Evolutionary conservation across 2,888 invertebrate genomes (phyloP).

Genomic region (Nomada goodeniana): DNA sequence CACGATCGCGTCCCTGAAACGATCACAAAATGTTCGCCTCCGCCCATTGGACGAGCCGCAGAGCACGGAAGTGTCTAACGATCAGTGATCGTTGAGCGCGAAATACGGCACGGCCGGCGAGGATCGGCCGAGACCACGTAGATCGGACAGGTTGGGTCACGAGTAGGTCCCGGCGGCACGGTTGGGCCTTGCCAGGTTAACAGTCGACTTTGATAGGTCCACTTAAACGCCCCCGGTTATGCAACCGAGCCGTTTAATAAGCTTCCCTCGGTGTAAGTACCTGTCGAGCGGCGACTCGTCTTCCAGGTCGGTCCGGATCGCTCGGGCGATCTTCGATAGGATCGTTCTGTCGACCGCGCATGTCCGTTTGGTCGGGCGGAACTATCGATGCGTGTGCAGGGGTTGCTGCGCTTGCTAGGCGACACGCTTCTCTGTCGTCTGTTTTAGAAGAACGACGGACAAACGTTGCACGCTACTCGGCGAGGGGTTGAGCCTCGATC

Average conservation of each 20-base stretch:
- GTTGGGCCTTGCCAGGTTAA: constrained; percentile 67
- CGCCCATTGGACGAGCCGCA: constrained; percentile 32
- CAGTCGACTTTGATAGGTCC: constrained; percentile 72
- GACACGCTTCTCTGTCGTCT: too few species aligned
- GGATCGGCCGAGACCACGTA: constrained; percentile 66
- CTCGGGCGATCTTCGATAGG: constrained; percentile 42
- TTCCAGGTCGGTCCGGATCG: constrained; percentile 51
- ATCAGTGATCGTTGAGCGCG: constrained; percentile 74
- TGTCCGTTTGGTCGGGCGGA: constrained; percentile 6
- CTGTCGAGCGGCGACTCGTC: constrained; percentile 67
- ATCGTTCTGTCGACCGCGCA: constrained; percentile 59
- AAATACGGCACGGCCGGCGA: constrained; percentile 72
- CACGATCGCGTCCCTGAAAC: background rate
- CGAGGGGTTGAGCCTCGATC: constrained; percentile 2
- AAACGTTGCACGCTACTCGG: too few species aligned
- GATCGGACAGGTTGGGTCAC: constrained; percentile 82
- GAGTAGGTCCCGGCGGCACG: constrained; percentile 71
- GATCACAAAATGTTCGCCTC: constrained; percentile 39
- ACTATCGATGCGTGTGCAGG: constrained; percentile 30
- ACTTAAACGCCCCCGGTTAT: constrained; percentile 74
- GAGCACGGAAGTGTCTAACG: constrained; percentile 73
- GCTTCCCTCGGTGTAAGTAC: constrained; percentile 71
- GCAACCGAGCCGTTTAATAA: constrained; percentile 73
- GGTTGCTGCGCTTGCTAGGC: background rate
- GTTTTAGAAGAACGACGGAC: too few species aligned